Conservation (phyloP, 2,888 invertebrate genomes). For the Merodon equestris region DNA sequence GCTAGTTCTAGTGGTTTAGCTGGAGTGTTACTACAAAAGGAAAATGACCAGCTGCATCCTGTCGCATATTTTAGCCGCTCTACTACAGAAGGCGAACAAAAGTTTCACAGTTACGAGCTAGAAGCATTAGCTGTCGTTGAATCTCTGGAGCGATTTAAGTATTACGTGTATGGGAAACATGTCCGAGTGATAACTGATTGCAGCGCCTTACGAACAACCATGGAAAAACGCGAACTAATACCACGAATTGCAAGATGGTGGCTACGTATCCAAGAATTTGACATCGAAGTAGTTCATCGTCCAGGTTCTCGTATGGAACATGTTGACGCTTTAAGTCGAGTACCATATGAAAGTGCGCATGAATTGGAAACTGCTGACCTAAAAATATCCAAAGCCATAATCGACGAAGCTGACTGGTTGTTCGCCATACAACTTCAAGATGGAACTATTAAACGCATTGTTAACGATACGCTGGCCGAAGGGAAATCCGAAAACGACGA, state of each 20-base stretch:
- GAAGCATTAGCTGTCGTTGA: slow-evolving; percentile 24
- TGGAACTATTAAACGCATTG: not conserved
- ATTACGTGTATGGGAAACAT: slow-evolving; percentile 1
- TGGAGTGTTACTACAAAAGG: slow-evolving; percentile 4
- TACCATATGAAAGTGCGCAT: not conserved
- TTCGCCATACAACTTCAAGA: slow-evolving; percentile 5
- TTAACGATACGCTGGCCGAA: not conserved
- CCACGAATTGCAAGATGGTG: slow-evolving; percentile 11
- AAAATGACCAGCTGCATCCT: not conserved
- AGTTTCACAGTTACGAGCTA: slow-evolving; percentile 24
- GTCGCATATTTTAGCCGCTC: slow-evolving; percentile 7
- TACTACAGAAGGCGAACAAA: not conserved
- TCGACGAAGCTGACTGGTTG: slow-evolving; percentile 5
- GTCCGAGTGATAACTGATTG: slow-evolving; percentile 3
- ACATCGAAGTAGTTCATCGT: slow-evolving; percentile 2
- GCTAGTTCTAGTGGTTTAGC: not conserved
- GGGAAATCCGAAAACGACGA: not conserved
- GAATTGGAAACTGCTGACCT: slow-evolving; percentile 5
- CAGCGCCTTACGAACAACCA: not conserved
- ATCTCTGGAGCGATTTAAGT: slow-evolving; percentile 6
- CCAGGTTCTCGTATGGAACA: slow-evolving; percentile 10
- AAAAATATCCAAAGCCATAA: not conserved
- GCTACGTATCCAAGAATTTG: slow-evolving; percentile 5
- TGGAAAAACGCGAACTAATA: not conserved
- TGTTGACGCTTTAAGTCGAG: slow-evolving; percentile 20